Percentiles rank a stretch among this genome's conserved stretches.
Evolutionary conservation across 2,888 invertebrate species (phyloP).

Genomic region (Nomada goodeniana): DNA sequence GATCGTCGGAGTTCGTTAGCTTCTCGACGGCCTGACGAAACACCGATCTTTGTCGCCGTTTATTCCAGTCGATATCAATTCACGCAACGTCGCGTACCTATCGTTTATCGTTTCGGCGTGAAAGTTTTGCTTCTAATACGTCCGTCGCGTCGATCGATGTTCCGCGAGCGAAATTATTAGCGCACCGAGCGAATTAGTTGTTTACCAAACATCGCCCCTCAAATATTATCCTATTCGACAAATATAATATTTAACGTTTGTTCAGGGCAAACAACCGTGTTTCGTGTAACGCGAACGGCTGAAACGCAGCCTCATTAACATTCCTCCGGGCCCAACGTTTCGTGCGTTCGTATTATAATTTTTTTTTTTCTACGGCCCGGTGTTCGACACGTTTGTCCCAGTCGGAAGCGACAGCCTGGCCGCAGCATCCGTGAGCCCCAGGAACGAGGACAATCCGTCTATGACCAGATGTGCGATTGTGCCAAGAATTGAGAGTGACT

Average conservation of each 20-base stretch:
- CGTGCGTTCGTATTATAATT: background rate
- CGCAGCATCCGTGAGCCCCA: slow-evolving; percentile 52
- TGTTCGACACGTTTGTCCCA: background rate
- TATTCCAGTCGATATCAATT: background rate
- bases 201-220: background rate
- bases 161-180: background rate
- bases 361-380: background rate
- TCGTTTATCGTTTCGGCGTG: background rate
- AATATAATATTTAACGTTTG: slow-evolving; percentile 25
- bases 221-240: slow-evolving; percentile 19
- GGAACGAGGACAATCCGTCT: slow-evolving; percentile 69
- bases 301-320: background rate
- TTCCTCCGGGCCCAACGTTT: background rate
- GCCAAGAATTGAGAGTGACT: slow-evolving; percentile 77
- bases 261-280: background rate
- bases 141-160: background rate
- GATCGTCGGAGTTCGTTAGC: background rate
- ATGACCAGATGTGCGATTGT: slow-evolving; percentile 79
- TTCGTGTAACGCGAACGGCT: background rate
- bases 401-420: slow-evolving; percentile 31
- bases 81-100: background rate
- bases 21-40: background rate
- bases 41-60: background rate
- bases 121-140: background rate
- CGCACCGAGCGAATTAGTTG: background rate